Evolutionary conservation across 1,140 invertebrate genomes (phyloP), one percentile per base, ranked within the genome.

Genomic region (Rhynchophorus ferrugineus): DNA sequence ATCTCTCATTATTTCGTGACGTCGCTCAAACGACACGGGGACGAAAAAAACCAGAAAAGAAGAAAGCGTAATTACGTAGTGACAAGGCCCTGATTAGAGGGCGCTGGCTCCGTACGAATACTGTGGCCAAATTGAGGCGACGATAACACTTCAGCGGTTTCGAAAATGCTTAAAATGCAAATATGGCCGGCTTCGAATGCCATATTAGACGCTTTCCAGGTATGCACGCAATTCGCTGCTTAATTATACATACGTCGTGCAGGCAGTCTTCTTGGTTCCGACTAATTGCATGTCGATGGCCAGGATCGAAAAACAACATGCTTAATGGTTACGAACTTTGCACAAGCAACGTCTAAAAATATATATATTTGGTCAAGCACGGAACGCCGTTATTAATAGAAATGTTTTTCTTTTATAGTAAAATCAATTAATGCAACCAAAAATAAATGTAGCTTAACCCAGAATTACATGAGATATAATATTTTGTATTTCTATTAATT

Each of bases 211-310:
- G n/a, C n/a, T n/a, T n/a, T n/a, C n/a, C n/a, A n/a, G n/a, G 5
- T 19, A 13, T 13, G 18, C 58, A 59, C 58, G 58, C 58, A 54
- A 59, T 57, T 48, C 46, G 22, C 33, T 46, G 54, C 43, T 59
- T 59, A 59, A 59, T 59, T 59, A 59, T 29, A 52, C 34, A 16
- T 57, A 35, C 56, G 49, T 14, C 18, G 58, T 59, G 50, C 57
- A 59, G 53, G 54, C 54, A 57, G 46, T 59, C 58, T 56, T 57
- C 58, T 49, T 54, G 52, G 53, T 57, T 53, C 58, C 49, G 50
- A 52, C 50, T 59, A 59, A 59, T 59, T 54, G 58, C 58, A 59
- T 56, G 54, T 45, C 54, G 58, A 59, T 59, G 53, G 16, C 20
- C 38, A 59, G 57, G 58, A 59, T 59, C 24, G 24, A 5, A 5